A percentile compares a stretch with the other conserved stretches of the same genome.
phyloP scores from a whole-genome alignment of 2,113 vertebrate genomes.

The Solea solea region DNA sequence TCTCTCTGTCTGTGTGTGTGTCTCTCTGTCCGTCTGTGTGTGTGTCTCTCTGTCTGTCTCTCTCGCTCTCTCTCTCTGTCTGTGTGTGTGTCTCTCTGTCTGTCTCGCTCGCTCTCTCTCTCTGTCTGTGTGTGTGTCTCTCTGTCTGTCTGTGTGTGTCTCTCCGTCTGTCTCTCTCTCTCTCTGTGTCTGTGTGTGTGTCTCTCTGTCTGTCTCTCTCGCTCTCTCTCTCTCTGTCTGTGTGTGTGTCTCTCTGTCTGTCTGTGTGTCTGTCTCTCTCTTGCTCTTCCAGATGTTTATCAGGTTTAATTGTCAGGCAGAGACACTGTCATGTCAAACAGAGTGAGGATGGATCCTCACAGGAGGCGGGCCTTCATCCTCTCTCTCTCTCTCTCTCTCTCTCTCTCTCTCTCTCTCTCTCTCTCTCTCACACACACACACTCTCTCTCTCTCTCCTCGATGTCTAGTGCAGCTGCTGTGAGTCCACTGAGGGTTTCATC shows the following conservation, averaged over 20 bases:
- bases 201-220: slow-evolving; percentile 23
- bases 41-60: slow-evolving; percentile 15
- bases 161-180: slow-evolving; percentile 67
- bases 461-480: slow-evolving; percentile 43
- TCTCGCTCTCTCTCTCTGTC: slow-evolving; percentile 80
- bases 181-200: slow-evolving; percentile 70
- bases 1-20: not conserved
- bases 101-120: slow-evolving; percentile 36
- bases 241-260: too few relatives aligned
- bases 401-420: not conserved
- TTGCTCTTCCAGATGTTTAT: slow-evolving; percentile 76
- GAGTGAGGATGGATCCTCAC: slow-evolving; percentile 67
- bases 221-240: slow-evolving; percentile 27
- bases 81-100: slow-evolving; percentile 38
- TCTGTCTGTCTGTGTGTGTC: too few relatives aligned
- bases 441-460: slow-evolving; percentile 1
- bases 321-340: slow-evolving; percentile 74
- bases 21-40: too few relatives aligned
- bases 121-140: not conserved
- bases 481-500: slow-evolving; percentile 53
- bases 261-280: too few relatives aligned
- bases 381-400: not conserved
- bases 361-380: slow-evolving; percentile 36
- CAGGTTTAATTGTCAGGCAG: slow-evolving; percentile 68
- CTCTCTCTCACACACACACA: not conserved